Percentiles rank a stretch among this genome's conserved stretches.
Conservation (phyloP, 2,797 vertebrate species). For the Lycodopsis pacificus region DNA sequence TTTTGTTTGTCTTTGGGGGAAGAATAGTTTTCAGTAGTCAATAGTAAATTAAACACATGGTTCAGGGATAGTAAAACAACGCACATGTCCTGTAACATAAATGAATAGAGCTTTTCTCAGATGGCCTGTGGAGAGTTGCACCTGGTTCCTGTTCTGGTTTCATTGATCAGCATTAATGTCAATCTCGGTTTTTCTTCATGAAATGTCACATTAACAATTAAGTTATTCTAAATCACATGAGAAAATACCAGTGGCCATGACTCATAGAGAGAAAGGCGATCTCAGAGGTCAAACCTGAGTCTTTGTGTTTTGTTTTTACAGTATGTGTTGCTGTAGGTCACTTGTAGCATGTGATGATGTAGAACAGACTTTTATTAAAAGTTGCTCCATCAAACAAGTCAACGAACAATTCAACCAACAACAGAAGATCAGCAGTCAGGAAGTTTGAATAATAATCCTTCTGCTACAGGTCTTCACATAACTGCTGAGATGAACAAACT, state of each 20-base stretch:
- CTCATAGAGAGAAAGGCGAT: background rate
- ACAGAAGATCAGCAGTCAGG: background rate
- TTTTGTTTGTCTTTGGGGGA: background rate
- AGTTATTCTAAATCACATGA: no score
- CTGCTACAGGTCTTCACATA: background rate
- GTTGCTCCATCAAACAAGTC: background rate
- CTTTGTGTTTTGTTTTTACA: background rate
- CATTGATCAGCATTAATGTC: background rate
- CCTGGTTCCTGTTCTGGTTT: slow-evolving; percentile 4
- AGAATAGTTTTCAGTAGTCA: background rate
- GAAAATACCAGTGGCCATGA: background rate
- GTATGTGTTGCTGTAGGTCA: background rate
- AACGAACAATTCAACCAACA: background rate
- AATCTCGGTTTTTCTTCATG: background rate
- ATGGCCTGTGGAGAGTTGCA: background rate
- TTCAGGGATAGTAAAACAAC: background rate
- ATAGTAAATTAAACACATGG: background rate
- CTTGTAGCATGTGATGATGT: background rate
- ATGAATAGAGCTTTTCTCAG: slow-evolving; percentile 1
- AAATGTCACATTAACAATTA: background rate
- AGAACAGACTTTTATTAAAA: background rate
- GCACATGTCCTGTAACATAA: slow-evolving; percentile 9
- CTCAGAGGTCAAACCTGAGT: background rate
- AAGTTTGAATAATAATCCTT: background rate
- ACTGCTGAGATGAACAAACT: background rate